These are phyloP conservation scores for Rhodinocichla rosea DNA, from an alignment of 2,113 vertebrate genomes.

Conservation along the genomic window DNA sequence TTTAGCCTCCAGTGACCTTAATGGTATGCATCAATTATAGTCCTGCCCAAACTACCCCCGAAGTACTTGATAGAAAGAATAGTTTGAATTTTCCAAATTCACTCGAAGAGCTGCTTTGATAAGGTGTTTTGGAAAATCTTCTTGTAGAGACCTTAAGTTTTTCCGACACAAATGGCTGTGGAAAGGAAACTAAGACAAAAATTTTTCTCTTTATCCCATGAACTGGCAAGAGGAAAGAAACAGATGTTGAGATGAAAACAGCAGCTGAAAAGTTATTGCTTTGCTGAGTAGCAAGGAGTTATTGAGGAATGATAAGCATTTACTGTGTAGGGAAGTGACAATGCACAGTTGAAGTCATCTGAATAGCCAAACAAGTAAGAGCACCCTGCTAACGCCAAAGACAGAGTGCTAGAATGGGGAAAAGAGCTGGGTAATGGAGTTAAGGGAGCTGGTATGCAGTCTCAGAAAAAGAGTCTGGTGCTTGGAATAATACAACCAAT, in stretches of 20 bases:
- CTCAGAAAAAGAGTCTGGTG: not conserved
- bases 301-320: not conserved
- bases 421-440: not conserved
- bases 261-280: not conserved
- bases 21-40: not conserved
- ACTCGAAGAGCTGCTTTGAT: not conserved
- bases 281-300: not conserved
- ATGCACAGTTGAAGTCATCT: fast-evolving
- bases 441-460: not conserved
- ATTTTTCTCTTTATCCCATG: not conserved
- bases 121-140: not conserved
- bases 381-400: not conserved
- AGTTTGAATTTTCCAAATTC: no score
- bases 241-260: not conserved
- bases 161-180: not conserved
- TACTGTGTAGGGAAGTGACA: not conserved
- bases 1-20: not conserved
- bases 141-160: not conserved
- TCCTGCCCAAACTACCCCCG: not conserved
- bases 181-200: not conserved
- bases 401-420: not conserved
- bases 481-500: not conserved
- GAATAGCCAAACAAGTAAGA: not conserved
- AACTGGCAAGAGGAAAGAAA: not conserved
- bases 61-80: not conserved